Evolutionary conservation across 1,140 invertebrate genomes (phyloP), one percentile per base, ranked within the genome.

Genomic region (Ceratina calcarata): DNA sequence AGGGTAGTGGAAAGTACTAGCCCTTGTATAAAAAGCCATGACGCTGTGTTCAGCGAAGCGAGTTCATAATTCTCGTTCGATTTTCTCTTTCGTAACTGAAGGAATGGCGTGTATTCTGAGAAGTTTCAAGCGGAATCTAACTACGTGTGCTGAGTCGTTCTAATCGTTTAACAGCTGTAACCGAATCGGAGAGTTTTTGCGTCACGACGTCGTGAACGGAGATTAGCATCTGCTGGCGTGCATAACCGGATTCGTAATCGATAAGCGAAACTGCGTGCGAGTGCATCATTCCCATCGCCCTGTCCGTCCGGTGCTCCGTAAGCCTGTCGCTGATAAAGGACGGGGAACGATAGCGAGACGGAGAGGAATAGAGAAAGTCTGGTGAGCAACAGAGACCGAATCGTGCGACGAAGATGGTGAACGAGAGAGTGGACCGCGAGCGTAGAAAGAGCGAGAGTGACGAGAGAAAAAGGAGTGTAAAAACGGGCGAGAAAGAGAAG

Each of bases 231-330:
- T 24, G 58, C 3, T 24, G 2, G 24, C 15, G 61, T 64, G n/a
- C 27, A 65, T 13, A 15, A 49, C 8, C 24, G 32, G 15, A 61
- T 61, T 24, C 32, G 58, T 57, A 1, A 72, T 62, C 45, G 76
- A 64, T 32, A 22, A 55, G 16, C 15, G 51, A 71, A 69, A 1
- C 4, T 18, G 20, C 13, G 8, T 22, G 37, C 75, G 57, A 71
- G 75, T 20, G 67, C 58, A 53, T 78, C 68, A 7, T 71, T 78
- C 76, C 68, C 76, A 78, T 78, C 76, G 76, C 76, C 37, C 37
- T 45, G 37, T 45, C 37, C 71, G 37, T 12, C 4, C 74, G 16
- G 3, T 45, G 55, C 27, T 78, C 12, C 20, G 49, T 6, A 51
- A 53, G n/a, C 53, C 37, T 45, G 37, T 10, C 20, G 71, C 49